Evolutionary conservation across 2,113 vertebrate genomes (phyloP), one percentile per base, ranked within the genome.

Genomic region (Bambusicola thoracicus): DNA sequence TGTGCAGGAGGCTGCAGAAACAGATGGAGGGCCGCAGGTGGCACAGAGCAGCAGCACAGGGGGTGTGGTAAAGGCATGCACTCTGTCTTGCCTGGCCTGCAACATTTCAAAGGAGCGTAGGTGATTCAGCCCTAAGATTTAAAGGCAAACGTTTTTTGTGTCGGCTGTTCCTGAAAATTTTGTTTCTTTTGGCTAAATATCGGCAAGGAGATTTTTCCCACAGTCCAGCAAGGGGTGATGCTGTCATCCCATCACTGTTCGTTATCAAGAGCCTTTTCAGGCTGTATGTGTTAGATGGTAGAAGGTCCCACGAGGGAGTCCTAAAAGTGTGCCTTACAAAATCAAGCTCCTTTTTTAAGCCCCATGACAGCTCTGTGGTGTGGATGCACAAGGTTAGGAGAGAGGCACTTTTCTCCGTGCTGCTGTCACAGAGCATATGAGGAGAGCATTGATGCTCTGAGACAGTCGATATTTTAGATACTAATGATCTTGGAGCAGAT

Each of bases 341-440:
- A n/a, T 29, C 41, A 67, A 92, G 6, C 13, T 51, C 41, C 29
- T 40, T 10, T 30, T 56, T 34, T 21, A 55, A 74, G 59, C 65
- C 19, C 29, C 43, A 18, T 24, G 14, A 6, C 2, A 0, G 0
- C 11, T 25, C 6, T 32, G 56, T 63, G 81, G 14, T 38, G 36
- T 62, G 80, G 56, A 10, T 38, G 32, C 36, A 30, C 2, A 9
- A 24, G 43, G 74, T 0, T 25, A 43, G 74, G 34, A 43, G 34
- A 66, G 51, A 67, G 9, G 44, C 43, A 9, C 22, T 56, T 72
- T 63, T 16, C 70, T 63, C 12, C 41, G 13, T 1, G 0, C 29
- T 10, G n/a, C 75, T 55, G 65, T n/a, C 0, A 0, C 8, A 43
- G 14, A 10, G 43, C 30, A 3, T 9, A 2, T 9, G 74, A 65